Conservation (phyloP, 1,140 invertebrate species). For the Neoseiulus cucumeris region DNA sequence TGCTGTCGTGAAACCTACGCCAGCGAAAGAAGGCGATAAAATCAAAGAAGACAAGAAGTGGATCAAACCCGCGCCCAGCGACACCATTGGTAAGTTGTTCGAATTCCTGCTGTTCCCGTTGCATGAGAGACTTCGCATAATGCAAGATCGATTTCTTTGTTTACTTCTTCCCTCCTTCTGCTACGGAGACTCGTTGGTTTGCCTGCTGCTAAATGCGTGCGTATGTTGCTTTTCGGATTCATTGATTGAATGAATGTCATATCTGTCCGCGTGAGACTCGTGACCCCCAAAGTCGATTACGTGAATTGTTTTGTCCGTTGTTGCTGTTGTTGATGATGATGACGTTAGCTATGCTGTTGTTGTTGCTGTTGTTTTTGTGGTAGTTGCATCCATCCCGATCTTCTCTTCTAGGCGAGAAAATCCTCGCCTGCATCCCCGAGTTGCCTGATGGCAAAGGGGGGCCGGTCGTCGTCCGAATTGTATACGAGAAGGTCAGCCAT, state of each 20-base stretch:
- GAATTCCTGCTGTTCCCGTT: not conserved
- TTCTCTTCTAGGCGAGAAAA: constrained; percentile 8
- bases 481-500: constrained; percentile 10
- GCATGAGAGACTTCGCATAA: too few species aligned
- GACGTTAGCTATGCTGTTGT: not conserved
- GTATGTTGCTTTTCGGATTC: too few species aligned
- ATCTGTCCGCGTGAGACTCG: too few species aligned
- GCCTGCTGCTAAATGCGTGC: too few species aligned
- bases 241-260: too few species aligned
- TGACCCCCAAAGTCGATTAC: too few species aligned
- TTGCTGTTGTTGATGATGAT: too few species aligned
- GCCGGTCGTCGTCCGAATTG: constrained; percentile 8
- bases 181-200: too few species aligned
- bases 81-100: not conserved
- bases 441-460: constrained; percentile 4
- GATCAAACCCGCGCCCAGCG: not conserved
- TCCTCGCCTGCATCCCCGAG: constrained; percentile 10
- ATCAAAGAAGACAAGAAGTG: not conserved
- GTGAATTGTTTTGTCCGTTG: too few species aligned
- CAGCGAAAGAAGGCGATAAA: not conserved
- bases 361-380: not conserved
- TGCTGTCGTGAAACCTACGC: not conserved
- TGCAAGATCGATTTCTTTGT: too few species aligned
- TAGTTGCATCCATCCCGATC: not conserved
- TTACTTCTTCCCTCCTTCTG: too few species aligned